Base-by-base conservation (phyloP, 1,140 invertebrate genomes). In the Drosophila kikkawai region DNA sequence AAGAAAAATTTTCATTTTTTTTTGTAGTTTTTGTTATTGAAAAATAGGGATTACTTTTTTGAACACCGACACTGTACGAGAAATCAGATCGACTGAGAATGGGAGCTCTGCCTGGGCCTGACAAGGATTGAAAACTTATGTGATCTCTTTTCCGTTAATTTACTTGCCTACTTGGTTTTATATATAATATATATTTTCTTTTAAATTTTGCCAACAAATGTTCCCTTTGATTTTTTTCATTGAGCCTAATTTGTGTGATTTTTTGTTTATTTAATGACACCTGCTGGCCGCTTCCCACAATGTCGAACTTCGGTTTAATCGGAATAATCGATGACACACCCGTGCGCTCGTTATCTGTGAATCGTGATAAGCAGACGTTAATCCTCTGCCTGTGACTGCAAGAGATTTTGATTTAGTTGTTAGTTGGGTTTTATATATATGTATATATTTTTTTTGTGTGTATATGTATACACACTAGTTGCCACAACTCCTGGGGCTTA, bases 351-450 rank as follows among this genome's bases (percentile, higher is more conserved):
- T 51, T 73, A 73, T 73, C 69, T 42, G 47, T 37, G 37, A 22
- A 8, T 37, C 32, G 32, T 56, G 75, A 82, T 82, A 83, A 79
- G 48, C 75, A 45, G 13, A n/a, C 65, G 58, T 67, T 69, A 79
- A 82, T 75, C 73, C 57, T 17, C 48, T 34, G 64, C 71, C 51
- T 19, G 41, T 26, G 17, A 48, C 68, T 45, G 79, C 39, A 61
- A 61, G 53, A 67, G 59, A 78, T 60, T 65, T 58, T 57, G 61
- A 32, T 55, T 60, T 9, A 17, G 34, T 55, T 37, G 19, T 26
- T 55, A 4, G 53, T 55, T 55, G 17, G 19, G 22, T 47, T 44
- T 42, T 57, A 12, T 71, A 59, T 39, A 22, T 3, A 19, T 41
- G 37, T 60, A 5, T 26, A 34, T 37, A 7, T n/a, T 15, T 26